Evolutionary conservation across 2,113 vertebrate genomes (phyloP).

Genomic region (Diadophis punctatus): DNA sequence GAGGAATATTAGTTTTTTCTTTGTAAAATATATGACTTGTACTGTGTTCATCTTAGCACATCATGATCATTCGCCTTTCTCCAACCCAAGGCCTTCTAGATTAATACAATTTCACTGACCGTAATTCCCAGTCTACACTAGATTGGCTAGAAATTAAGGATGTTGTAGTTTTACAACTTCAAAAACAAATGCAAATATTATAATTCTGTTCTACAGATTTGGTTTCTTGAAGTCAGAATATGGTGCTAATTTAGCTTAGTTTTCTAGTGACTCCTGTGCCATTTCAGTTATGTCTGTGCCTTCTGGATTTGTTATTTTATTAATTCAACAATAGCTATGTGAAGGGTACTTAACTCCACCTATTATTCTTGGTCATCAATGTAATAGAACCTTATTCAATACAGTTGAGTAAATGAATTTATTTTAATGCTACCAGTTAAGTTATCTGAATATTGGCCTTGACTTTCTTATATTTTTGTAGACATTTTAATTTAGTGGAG

Average conservation of each 20-base stretch:
- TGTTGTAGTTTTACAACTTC: background rate
- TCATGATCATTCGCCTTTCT: background rate
- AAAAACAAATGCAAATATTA: background rate
- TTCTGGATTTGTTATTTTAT: slow-evolving; percentile 14
- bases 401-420: background rate
- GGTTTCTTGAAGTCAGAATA: background rate
- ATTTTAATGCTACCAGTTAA: background rate
- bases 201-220: background rate
- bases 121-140: background rate
- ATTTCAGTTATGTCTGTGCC: background rate
- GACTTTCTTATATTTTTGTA: background rate
- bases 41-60: background rate
- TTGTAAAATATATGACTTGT: background rate
- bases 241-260: background rate
- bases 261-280: background rate
- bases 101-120: background rate
- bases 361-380: background rate
- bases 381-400: background rate
- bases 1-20: background rate
- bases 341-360: background rate
- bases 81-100: background rate
- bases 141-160: background rate
- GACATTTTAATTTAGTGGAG: background rate
- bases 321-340: background rate
- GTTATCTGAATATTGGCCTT: background rate